A percentile compares a stretch with the other conserved stretches of the same genome.
These are phyloP conservation scores for Erpetoichthys calabaricus DNA, from an alignment of 2,797 vertebrate genomes.

Conservation along the genomic window DNA sequence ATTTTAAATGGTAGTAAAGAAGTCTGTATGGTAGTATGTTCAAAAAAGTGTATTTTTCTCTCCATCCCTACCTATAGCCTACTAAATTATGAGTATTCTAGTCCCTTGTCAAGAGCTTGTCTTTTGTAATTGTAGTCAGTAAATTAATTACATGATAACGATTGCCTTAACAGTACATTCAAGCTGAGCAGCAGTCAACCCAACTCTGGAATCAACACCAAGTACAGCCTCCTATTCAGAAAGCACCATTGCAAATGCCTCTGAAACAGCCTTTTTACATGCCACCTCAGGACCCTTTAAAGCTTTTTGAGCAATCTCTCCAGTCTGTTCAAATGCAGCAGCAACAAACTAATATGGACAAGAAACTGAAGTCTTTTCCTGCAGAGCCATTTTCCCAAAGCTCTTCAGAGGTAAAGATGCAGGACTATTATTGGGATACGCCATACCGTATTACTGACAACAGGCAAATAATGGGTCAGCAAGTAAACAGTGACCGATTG, in stretches of 20 bases:
- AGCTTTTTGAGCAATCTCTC: conserved; percentile 75
- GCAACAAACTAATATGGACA: conserved; percentile 54
- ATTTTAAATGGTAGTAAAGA: no score
- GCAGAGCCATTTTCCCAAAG: conserved; percentile 63
- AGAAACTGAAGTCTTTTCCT: conserved; percentile 84
- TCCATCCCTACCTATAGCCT: no score
- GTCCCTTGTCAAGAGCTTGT: no score
- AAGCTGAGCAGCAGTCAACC: conserved; percentile 70
- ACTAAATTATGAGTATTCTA: no score
- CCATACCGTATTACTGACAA: conserved; percentile 65
- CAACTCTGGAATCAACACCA: conserved; percentile 84
- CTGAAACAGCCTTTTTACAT: conserved; percentile 82
- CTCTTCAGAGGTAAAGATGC: conserved; percentile 70
- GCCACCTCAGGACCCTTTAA: conserved; percentile 74
- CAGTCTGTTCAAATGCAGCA: conserved; percentile 60
- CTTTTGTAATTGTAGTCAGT: no score
- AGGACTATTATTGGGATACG: conserved; percentile 86
- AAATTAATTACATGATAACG: no score
- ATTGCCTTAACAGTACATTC: conserved; percentile 56
- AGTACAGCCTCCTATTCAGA: conserved; percentile 66
- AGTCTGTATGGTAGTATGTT: no score
- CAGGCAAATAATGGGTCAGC: conserved; percentile 53
- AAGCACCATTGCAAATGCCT: conserved; percentile 62
- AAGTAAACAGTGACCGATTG: conserved; percentile 54
- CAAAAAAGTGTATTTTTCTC: no score